Conservation (phyloP, 2,797 vertebrate genomes). For the Scyliorhinus canicula region DNA sequence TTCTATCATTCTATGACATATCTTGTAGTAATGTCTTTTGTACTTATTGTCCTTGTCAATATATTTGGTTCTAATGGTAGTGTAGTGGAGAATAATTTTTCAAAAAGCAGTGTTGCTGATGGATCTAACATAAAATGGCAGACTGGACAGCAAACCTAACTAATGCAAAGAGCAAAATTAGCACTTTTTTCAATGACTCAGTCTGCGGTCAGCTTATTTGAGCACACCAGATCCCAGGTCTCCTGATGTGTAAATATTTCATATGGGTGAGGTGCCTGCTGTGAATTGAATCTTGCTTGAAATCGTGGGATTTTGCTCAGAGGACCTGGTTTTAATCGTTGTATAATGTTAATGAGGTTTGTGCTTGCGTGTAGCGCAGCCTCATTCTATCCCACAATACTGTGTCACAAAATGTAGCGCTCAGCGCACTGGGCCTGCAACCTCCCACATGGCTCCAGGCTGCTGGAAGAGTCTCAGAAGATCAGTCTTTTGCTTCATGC, state of each 20-base stretch:
- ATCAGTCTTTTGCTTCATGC: not conserved
- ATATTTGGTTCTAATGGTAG: not conserved
- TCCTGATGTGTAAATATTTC: not conserved
- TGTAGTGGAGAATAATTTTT: not conserved
- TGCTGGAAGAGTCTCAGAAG: not conserved
- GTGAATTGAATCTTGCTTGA: not conserved
- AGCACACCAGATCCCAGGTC: not conserved
- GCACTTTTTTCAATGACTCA: not conserved
- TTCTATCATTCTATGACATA: not conserved
- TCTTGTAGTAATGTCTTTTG: too few relatives aligned
- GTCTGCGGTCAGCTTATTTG: not conserved
- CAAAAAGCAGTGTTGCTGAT: too few relatives aligned
- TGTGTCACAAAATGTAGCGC: not conserved
- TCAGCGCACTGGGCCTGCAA: not conserved
- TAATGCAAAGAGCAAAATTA: not conserved
- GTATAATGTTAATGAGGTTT: not conserved
- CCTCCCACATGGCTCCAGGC: constrained; percentile 5
- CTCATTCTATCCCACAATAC: not conserved
- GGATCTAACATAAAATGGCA: not conserved
- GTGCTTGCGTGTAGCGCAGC: too few relatives aligned
- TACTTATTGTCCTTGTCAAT: not conserved
- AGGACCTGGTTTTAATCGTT: not conserved
- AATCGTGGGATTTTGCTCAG: not conserved
- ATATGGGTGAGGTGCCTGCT: not conserved
- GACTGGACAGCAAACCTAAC: not conserved